Base-by-base conservation (phyloP, 2,888 invertebrate species). In the Isoperla grammatica region DNA sequence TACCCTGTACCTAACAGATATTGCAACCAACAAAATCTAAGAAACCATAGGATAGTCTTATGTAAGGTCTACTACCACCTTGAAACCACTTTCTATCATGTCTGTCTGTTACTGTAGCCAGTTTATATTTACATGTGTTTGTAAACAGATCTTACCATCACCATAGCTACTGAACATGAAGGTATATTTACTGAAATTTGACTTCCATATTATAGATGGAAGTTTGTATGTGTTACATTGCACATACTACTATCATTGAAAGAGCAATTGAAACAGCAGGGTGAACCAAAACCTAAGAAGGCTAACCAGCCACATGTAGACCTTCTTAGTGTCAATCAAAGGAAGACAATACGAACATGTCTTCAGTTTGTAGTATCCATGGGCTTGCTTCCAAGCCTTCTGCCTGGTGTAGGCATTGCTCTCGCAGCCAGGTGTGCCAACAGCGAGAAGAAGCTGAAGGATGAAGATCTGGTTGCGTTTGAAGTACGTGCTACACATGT, bases 361-460 rank as follows among this genome's bases (percentile, higher is more conserved):
- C 75, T 87, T 64, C 82, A 86, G 72, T 75, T 86, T 63, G 70
- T 86, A 45, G 74, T 83, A 20, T 81, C 80, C 39, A 73, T 89
- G 61, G 89, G 88, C 48, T 76, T 90, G 60, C 77, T 82, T 61
- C 81, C 83, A 12, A 81, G 83, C 69, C 73, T 90, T 29, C 75
- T 84, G 65, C 81, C 83, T 29, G 87, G 86, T 1, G 74, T 87
- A 46, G 87, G 86, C 29, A 72, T 84, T 62, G 76, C 76, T 4
- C 56, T 75, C 37, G 68, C 68, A 29, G 76, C 77, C 66, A 72
- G 81, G 66, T 78, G 78, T 67, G 66, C 72, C 17, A 70, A 70
- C 57, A 70, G 70, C 57, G 73, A 74, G 37, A 63, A 68, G 8
- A 65, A 72, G 43, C 63, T 79, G 17, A 72, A 74, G 2, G 61